Evolutionary conservation across 2,888 invertebrate genomes (phyloP).

Genomic region (Rhorus exstirpatorius): DNA sequence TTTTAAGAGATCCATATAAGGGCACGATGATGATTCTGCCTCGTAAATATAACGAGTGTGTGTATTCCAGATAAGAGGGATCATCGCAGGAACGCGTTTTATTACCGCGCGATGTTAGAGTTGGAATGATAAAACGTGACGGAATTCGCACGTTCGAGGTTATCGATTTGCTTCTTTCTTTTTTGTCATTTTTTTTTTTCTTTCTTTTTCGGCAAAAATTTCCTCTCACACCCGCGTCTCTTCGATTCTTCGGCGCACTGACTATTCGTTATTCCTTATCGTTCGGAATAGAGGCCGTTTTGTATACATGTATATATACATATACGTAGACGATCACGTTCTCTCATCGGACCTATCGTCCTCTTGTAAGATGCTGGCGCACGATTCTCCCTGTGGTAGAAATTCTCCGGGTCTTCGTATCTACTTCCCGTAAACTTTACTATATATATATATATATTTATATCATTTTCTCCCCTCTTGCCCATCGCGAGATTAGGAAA

Average conservation of each 20-base stretch:
- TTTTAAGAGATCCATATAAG: background rate
- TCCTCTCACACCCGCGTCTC: slow-evolving; percentile 50
- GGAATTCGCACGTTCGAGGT: slow-evolving; percentile 59
- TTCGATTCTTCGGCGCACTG: slow-evolving; percentile 66
- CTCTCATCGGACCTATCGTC: slow-evolving; percentile 65
- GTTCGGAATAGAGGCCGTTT: slow-evolving; percentile 47
- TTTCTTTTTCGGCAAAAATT: slow-evolving; percentile 60
- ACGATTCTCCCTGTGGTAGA: slow-evolving; percentile 63
- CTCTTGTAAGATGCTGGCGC: slow-evolving; percentile 65
- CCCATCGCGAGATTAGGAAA: slow-evolving; percentile 66
- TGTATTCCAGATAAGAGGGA: slow-evolving; percentile 43
- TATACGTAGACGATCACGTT: slow-evolving; percentile 53
- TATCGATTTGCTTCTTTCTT: slow-evolving; percentile 66
- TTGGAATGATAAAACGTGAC: slow-evolving; percentile 61
- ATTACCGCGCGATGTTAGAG: slow-evolving; percentile 57
- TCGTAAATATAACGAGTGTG: slow-evolving; percentile 53
- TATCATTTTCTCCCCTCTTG: slow-evolving; percentile 32
- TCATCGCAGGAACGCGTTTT: slow-evolving; percentile 63
- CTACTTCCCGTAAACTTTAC: slow-evolving; percentile 33
- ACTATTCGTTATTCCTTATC: slow-evolving; percentile 70
- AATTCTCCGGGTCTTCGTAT: slow-evolving; percentile 59
- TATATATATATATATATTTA: slow-evolving; percentile 16
- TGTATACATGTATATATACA: slow-evolving; percentile 3
- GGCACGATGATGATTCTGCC: slow-evolving; percentile 23
- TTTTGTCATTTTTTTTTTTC: slow-evolving; percentile 64